Evolutionary conservation across 2,113 vertebrate genomes (phyloP), one percentile per base, ranked within the genome.

Genomic region (Callipepla squamata): DNA sequence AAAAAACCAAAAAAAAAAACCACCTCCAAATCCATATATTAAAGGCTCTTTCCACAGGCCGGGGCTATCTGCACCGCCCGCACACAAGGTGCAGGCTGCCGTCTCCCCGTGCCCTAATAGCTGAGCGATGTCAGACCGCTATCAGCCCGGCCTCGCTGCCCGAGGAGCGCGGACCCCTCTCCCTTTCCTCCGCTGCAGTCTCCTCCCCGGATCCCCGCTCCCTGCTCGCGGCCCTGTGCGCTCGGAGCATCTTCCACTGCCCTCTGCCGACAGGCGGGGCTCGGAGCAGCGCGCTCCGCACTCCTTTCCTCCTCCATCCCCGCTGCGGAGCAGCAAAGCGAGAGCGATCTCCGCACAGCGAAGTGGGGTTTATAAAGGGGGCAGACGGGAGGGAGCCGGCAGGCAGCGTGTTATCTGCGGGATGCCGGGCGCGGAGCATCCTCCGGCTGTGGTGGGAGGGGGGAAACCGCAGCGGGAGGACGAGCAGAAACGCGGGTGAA

Each of bases 131-230:
- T 86, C 96, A 94, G 91, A 96, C 93, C 89, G 80, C 92, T 94
- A 95, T 95, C 94, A 59, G 32, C 57, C 8, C 23, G 20, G 36
- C 63, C 82, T 67, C 72, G 34, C 75, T 10, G 87, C 93, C 85
- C 81, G 68, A 93, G 82, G 17, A 57, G 55, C 30, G 55, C n/a
- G 26, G 28, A 40, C 59, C 79, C 67, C 75, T 30, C 79, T 57
- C 55, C 94, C 65, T 69, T 96, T 96, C 96, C 95, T 95, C 81
- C 19, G 70, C 19, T 57, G 47, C 78, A 96, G 78, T 91, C 95
- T 95, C 95, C 94, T 95, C 95, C 96, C 95, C 94, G 93, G 94
- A 96, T 95, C 89, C 87, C 84, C 78, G 32, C 72, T 85, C 85
- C 5, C 78, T 25, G 68, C 30, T 57, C 53, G 5, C 10, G 6